phyloP scores from a whole-genome alignment of 2,797 vertebrate genomes.

The Trachops cirrhosus region DNA sequence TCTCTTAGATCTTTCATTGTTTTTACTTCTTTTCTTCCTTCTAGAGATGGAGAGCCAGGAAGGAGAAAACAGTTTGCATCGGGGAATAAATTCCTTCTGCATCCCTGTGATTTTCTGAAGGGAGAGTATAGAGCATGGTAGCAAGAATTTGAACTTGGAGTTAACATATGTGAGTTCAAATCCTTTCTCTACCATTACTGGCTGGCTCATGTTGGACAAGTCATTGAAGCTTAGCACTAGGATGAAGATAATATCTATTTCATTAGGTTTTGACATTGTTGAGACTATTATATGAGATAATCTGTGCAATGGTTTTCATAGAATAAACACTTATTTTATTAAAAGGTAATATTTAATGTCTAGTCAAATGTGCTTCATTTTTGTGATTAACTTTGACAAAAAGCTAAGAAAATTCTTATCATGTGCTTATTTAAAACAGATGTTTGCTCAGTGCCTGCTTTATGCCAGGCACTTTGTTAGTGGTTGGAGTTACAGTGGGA shows the following conservation, averaged over 20 bases:
- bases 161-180: background rate
- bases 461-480: background rate
- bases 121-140: background rate
- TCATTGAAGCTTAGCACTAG: background rate
- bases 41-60: background rate
- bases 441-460: background rate
- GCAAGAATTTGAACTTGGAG: background rate
- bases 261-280: background rate
- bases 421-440: slow-evolving; percentile 24
- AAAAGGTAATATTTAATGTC: background rate
- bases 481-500: background rate
- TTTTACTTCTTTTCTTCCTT: slow-evolving; percentile 29
- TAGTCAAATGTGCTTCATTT: background rate
- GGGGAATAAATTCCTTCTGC: background rate
- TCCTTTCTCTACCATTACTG: background rate
- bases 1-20: background rate
- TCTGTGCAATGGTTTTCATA: background rate
- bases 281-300: background rate
- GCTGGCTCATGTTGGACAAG: background rate
- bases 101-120: background rate
- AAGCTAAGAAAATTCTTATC: background rate
- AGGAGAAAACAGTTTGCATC: background rate
- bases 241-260: background rate
- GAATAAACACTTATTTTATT: background rate
- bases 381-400: background rate